Evolutionary conservation across 2,113 vertebrate genomes (phyloP), one percentile per base, ranked within the genome.

Genomic region (Hemiprocne comata): DNA sequence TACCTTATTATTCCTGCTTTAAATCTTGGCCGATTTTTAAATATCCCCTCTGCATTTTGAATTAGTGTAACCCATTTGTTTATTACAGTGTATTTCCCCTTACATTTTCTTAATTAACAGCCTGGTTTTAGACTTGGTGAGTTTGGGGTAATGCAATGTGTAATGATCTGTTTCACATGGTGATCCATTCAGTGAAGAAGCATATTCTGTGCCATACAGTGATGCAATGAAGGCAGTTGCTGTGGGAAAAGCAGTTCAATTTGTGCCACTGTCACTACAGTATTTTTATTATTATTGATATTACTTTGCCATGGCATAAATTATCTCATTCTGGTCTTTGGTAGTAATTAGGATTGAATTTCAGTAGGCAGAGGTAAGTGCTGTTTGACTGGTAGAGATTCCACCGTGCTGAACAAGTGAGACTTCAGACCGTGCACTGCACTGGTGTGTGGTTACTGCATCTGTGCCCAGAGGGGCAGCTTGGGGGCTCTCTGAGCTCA

Each of bases 361-460:
- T 70, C 12, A 5, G 31, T 5, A 58, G 18, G 36, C 13, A 53
- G 33, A 66, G 42, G n/a, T 72, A 61, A 48, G 42, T 31, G 28
- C 23, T 13, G 17, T 64, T n/a, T 38, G 9, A 6, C 21, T 44
- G 58, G 9, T 14, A 50, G 60, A 53, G 11, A 14, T 34, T 33
- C 11, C 29, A 5, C 12, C 4, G 34, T 66, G 77, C 36, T 67
- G 38, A 31, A 24, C 24, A 2, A 34, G 33, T 9, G 44, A 17
- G 13, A 3, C n/a, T n/a, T n/a, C n/a, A n/a, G n/a, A 9, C 12
- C 0, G 0, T 62, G 51, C 57, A 0, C 36, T 33, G 60, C n/a
- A n/a, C n/a, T n/a, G n/a, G n/a, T n/a, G n/a, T n/a, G n/a, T n/a
- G n/a, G n/a, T n/a, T n/a, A n/a, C n/a, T n/a, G n/a, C n/a, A 4